phyloP scores from a whole-genome alignment of 2,888 invertebrate genomes.

The Orchestes rusci region DNA sequence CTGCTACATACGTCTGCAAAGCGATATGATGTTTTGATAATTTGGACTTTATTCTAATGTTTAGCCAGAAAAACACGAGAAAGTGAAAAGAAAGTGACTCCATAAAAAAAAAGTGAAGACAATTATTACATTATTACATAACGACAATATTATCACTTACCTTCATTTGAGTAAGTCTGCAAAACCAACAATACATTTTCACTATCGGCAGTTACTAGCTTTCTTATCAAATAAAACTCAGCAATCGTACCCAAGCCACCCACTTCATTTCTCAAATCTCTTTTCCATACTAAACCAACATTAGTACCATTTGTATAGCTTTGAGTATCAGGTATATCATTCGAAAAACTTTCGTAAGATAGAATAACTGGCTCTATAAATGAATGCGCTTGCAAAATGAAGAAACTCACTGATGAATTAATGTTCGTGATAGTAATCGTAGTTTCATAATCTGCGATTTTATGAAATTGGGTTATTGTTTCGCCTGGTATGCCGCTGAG shows the following conservation, averaged over 20 bases:
- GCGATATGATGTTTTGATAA: too few species aligned
- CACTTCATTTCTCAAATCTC: not conserved
- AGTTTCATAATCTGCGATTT: not conserved
- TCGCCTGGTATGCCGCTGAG: slow-evolving; percentile 4
- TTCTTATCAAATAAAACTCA: slow-evolving; percentile 26
- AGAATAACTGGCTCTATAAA: slow-evolving; percentile 52
- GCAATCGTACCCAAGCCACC: slow-evolving; percentile 4
- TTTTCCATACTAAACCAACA: slow-evolving; percentile 48
- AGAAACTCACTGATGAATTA: slow-evolving; percentile 8
- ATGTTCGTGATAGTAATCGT: slow-evolving; percentile 9
- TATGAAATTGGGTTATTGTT: not conserved
- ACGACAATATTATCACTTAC: too few species aligned
- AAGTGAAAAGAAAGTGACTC: too few species aligned
- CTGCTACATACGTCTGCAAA: too few species aligned
- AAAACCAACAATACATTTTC: too few species aligned
- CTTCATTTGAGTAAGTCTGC: slow-evolving; percentile 27
- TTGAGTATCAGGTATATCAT: slow-evolving; percentile 31
- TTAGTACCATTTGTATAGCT: slow-evolving; percentile 52
- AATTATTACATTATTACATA: too few species aligned
- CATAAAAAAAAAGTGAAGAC: too few species aligned
- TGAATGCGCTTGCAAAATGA: slow-evolving; percentile 54
- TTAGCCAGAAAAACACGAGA: too few species aligned
- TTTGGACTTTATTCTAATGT: too few species aligned
- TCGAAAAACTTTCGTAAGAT: slow-evolving; percentile 43
- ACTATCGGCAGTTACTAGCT: too few species aligned